phyloP scores from a whole-genome alignment of 2,113 vertebrate genomes.

The Hemichromis elongatus region DNA sequence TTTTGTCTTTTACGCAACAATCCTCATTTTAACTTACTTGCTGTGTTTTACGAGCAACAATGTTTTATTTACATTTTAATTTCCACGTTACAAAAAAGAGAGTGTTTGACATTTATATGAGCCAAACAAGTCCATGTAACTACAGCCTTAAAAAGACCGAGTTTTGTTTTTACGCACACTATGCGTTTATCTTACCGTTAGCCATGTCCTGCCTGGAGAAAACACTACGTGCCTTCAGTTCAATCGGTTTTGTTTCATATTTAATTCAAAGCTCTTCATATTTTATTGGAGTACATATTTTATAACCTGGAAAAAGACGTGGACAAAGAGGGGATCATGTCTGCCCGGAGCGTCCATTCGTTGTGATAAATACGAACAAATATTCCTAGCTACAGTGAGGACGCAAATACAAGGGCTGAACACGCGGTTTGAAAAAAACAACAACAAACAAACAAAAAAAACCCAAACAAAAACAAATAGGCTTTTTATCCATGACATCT shows the following conservation, averaged over 20 bases:
- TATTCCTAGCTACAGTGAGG: neutral
- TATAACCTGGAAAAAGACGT: slow-evolving; percentile 44
- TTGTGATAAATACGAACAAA: slow-evolving; percentile 41
- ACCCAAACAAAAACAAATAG: neutral
- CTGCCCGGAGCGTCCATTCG: neutral
- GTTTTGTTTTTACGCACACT: neutral
- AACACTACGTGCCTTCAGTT: neutral
- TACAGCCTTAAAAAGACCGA: neutral
- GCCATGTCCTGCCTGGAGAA: too few relatives aligned
- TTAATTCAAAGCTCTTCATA: slow-evolving; percentile 59
- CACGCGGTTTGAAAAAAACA: neutral
- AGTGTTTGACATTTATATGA: neutral
- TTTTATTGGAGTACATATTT: slow-evolving; percentile 64
- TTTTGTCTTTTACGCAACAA: neutral
- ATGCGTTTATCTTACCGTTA: neutral
- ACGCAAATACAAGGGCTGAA: neutral
- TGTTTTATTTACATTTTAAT: neutral
- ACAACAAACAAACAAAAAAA: neutral
- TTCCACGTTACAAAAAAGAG: neutral
- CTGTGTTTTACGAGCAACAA: neutral
- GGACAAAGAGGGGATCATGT: slow-evolving; percentile 43
- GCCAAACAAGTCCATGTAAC: neutral
- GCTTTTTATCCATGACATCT: neutral
- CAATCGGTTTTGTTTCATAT: slow-evolving; percentile 54
- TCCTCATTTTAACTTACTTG: neutral